Evolutionary conservation across 2,113 vertebrate species (phyloP), one percentile per base, ranked within the genome.

Genomic region (Cygnus atratus): DNA sequence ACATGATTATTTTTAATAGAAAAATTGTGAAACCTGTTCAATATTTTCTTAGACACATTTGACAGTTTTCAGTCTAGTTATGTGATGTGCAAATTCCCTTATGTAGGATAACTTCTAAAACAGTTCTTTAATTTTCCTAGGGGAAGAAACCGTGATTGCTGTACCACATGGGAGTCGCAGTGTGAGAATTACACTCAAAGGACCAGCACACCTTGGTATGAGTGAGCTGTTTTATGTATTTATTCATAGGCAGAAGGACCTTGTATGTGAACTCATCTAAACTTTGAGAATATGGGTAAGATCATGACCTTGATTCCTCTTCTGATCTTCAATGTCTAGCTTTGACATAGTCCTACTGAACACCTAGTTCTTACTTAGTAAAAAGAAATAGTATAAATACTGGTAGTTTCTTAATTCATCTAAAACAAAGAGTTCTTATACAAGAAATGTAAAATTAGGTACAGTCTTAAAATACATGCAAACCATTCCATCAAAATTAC

Each of bases 101-200:
- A 58, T 43, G 87, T 65, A 79, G 95, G 75, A 43, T 86, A 82
- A 97, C 63, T 84, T 95, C 87, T 97, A 54, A 96, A 93, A 17
- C 58, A 82, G 82, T 95, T 91, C 20, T 93, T 96, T 89, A 29
- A 94, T 92, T 94, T 96, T 96, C 96, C 77, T 95, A 99, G 99
- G 98, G 87, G 96, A 99, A 96, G 99, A 99, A 97, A 98, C 97
- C 0, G 97, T 98, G 96, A 98, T 99, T 79, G 99, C 99, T 91
- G 98, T 99, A 41, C 99, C 99, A 3, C 87, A 98, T 96, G 99
- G 99, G 81, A 99, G 99, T 72, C 98, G 98, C 70, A 98, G 98
- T 29, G 98, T 99, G 97, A 98, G 99, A 96, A 98, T 99, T 92
- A 98, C 98, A 9, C 96, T 98, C 66, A 99, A 99, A 96, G 99